Base-by-base conservation (phyloP, 2,888 invertebrate species). In the Cheiracanthium punctorium region DNA sequence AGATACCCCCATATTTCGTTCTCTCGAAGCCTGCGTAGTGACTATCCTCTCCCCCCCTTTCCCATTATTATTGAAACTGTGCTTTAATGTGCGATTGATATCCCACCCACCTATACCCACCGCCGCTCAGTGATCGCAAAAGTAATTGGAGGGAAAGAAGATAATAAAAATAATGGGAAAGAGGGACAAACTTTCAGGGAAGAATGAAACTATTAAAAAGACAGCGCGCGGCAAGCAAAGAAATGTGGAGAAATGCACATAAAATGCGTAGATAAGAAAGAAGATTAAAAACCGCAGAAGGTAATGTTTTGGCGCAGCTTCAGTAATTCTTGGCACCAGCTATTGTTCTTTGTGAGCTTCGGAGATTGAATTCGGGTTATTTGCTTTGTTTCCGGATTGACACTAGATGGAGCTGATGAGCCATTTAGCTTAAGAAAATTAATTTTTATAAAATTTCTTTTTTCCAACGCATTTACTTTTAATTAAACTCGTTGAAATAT, bases 81-180 rank as follows among this genome's bases (percentile, higher is more conserved):
- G 52, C 74, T 81, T 74, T 74, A 81, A 81, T 74, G 80, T 81
- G 80, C 80, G 67, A 81, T 81, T 81, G 80, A 73, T 77, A 43
- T 67, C 67, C 43, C 43, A 4, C 20, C 65, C 64, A 43, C 67
- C 43, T 33, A 4, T 20, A 41, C 64, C 64, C 41, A 64, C 64
- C 75, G 43, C 43, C 67, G 43, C 14, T 24, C 67, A 76, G 76
- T 29, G 67, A 43, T 17, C 79, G 52, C 77, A 4, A 12, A 67
- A 69, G 69, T 81, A 74, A 81, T 73, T 73, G 73, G 65, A 64
- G 65, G 58, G 37, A 77, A 58, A 64, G 72, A 37, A 52, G 33
- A 48, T 28, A 74, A 29, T 29, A 73, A 74, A 52, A 71, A 32
- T 32, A 67, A 64, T 64, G 41, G 67, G 48, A 7, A 48, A 24